Evolutionary conservation across 2,113 vertebrate genomes (phyloP).

Genomic region (Glareola pratincola): DNA sequence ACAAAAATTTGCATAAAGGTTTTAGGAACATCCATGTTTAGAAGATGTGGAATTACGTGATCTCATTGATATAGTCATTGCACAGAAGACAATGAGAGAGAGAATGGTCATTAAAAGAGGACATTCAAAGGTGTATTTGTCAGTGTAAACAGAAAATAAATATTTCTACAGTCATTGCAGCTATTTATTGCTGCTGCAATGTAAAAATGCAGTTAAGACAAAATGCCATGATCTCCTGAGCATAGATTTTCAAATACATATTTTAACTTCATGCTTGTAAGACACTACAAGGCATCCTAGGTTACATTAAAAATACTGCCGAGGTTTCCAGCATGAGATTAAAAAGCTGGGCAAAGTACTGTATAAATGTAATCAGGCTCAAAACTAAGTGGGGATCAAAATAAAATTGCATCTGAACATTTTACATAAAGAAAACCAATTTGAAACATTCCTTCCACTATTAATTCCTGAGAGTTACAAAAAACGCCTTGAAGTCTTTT

Average conservation of each 20-base stretch:
- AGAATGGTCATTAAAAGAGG: background rate
- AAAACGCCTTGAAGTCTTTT: background rate
- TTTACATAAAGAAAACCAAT: background rate
- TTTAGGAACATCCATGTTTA: background rate
- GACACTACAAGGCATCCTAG: background rate
- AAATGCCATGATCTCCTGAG: background rate
- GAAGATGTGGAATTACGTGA: background rate
- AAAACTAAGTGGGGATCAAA: background rate
- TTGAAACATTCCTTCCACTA: background rate
- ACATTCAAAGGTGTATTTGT: background rate
- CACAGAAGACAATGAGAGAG: background rate
- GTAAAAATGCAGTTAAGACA: background rate
- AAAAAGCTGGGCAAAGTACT: background rate
- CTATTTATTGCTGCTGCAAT: background rate
- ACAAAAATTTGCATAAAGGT: background rate
- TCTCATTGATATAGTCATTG: background rate
- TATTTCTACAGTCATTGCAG: background rate
- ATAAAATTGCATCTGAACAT: background rate
- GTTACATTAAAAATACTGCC: background rate
- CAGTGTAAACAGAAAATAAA: background rate
- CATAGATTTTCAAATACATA: background rate
- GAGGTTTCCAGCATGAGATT: background rate
- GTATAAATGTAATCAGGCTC: background rate
- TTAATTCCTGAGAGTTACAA: background rate
- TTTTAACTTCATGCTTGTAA: background rate